Evolutionary conservation across 2,888 invertebrate species (phyloP), one percentile per base, ranked within the genome.

Genomic region (Cantharis rustica): DNA sequence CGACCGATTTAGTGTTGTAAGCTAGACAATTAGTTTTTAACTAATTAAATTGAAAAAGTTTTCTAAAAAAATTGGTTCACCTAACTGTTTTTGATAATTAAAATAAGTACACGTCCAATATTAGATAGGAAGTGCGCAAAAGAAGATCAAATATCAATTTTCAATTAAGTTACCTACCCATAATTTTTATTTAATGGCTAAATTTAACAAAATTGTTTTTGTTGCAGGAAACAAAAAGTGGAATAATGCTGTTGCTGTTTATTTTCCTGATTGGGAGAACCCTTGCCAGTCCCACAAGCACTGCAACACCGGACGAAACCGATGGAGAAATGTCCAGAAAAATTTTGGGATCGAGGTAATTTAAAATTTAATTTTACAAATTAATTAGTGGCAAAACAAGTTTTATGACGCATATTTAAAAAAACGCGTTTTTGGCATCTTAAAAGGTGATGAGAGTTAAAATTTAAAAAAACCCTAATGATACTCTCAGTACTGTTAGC

Each of bases 321-420:
- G 89, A 90, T 84, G 87, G 86, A 10, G 90, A 90, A 79, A 86
- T 87, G 76, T 90, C 91, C 69, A 89, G 91, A 85, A 91, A 90
- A 89, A 89, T 91, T 80, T 88, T 91, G 80, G 91, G 91, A 82
- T 91, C 91, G 79, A 92, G 91, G 92, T 92, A 88, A 88, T 47
- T 47, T n/a, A 1, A n/a, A 27, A 3, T 31, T 64, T 64, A 64
- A 13, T 64, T 64, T 16, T 64, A 2, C 10, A 2, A 11, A 10
- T 13, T 7, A 20, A 13, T 23, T 23, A 20, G 11, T 20, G 13
- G 10, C n/a, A 64, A 64, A 20, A 64, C 64, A 17, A 17, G 16
- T 16, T 63, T 16, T 9, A 2, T 10, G 11, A 16, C 17, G 64
- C 20, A 10, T 64, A 64, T 20, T 5, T 64, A 64, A 64, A 15